phyloP scores from a whole-genome alignment of 2,797 vertebrate genomes.

The Crypturellus tataupa region DNA sequence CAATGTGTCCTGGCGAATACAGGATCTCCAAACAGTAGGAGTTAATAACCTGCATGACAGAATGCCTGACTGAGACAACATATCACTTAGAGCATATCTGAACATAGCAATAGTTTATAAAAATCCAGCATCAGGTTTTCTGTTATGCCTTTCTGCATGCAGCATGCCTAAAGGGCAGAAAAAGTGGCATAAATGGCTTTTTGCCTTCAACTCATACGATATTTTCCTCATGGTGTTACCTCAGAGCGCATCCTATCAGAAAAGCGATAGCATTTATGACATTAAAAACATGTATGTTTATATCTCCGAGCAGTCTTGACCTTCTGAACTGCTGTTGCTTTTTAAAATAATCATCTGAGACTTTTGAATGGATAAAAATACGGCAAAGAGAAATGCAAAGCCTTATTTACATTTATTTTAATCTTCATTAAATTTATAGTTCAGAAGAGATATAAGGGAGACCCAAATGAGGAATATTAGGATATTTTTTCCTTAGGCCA shows the following conservation, averaged over 20 bases:
- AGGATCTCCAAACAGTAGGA: slow-evolving; percentile 21
- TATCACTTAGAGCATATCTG: background rate
- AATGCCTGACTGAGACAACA: background rate
- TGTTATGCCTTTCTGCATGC: background rate
- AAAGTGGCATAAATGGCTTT: background rate
- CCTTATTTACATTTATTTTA: background rate
- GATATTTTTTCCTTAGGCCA: background rate
- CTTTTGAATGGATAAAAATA: background rate
- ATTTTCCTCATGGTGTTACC: background rate
- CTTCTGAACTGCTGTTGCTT: background rate
- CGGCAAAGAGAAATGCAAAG: background rate
- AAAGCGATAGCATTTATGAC: background rate
- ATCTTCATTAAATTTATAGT: background rate
- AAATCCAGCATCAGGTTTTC: background rate
- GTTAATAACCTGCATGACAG: slow-evolving; percentile 21
- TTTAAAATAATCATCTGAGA: background rate
- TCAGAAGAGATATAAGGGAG: background rate
- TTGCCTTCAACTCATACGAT: background rate
- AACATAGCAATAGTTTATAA: background rate
- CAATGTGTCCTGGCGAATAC: background rate
- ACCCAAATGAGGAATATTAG: background rate
- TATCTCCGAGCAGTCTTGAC: background rate
- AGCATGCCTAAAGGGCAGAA: background rate
- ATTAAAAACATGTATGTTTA: background rate
- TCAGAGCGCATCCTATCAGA: background rate